Evolutionary conservation across 1,140 invertebrate species (phyloP).

Genomic region (Listronotus bonariensis): DNA sequence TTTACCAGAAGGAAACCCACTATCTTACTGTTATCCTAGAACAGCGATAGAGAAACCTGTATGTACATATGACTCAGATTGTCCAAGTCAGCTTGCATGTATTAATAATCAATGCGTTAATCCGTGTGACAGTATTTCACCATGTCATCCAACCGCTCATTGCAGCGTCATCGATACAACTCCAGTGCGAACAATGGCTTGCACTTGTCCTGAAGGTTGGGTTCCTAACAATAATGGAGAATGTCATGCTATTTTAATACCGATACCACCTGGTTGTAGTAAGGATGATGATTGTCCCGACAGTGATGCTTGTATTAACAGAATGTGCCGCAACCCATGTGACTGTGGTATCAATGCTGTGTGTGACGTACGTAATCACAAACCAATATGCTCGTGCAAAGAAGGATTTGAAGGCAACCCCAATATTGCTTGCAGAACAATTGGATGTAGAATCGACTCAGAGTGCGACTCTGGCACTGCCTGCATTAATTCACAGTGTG

Average conservation of each 20-base stretch:
- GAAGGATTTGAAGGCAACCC: slow-evolving; percentile 85
- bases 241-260: slow-evolving; percentile 72
- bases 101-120: slow-evolving; percentile 78
- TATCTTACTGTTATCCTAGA: slow-evolving; percentile 71
- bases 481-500: slow-evolving; percentile 82
- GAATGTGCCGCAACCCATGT: slow-evolving; percentile 84
- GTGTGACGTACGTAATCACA: slow-evolving; percentile 81
- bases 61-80: slow-evolving; percentile 78
- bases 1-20: slow-evolving; percentile 75
- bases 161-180: slow-evolving; percentile 81
- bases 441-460: slow-evolving; percentile 77
- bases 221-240: slow-evolving; percentile 76
- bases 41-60: slow-evolving; percentile 65
- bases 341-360: slow-evolving; percentile 84
- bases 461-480: slow-evolving; percentile 80
- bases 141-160: slow-evolving; percentile 70
- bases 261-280: slow-evolving; percentile 72
- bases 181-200: slow-evolving; percentile 82
- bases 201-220: slow-evolving; percentile 81
- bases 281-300: slow-evolving; percentile 77
- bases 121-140: slow-evolving; percentile 74
- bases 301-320: slow-evolving; percentile 80
- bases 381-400: slow-evolving; percentile 82
- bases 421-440: slow-evolving; percentile 73
- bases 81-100: slow-evolving; percentile 78